Percentiles rank a stretch among this genome's conserved stretches.
These are phyloP conservation scores for Actinostola sp. DNA, from an alignment of 92 coral and sea anemone genomes.

Conservation along the genomic window DNA sequence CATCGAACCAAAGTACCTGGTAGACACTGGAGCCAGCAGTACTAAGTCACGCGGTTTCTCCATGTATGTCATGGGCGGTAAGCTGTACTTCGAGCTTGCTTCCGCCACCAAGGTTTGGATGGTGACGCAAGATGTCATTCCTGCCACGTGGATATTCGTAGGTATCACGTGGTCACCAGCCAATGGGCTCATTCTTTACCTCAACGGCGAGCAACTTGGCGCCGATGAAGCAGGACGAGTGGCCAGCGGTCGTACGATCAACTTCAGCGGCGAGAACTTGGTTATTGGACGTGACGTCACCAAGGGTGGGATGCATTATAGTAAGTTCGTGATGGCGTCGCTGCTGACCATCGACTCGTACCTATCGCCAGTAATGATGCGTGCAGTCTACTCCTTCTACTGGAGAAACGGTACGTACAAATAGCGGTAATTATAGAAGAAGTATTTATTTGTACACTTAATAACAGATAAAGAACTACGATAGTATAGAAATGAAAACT, in stretches of 20 bases:
- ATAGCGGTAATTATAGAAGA: neutral
- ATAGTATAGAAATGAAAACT: no score
- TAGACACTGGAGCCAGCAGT: constrained; percentile 89
- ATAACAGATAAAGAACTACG: no score
- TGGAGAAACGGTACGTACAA: constrained; percentile 79
- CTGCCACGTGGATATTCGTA: constrained; percentile 68
- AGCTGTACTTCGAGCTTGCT: constrained; percentile 65
- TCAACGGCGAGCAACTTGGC: constrained; percentile 46
- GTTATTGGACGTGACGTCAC: constrained; percentile 74
- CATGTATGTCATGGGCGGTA: constrained; percentile 70
- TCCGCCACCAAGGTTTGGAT: constrained; percentile 72
- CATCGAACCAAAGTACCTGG: constrained; percentile 63
- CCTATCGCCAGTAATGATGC: constrained; percentile 68
- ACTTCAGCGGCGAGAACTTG: constrained; percentile 63
- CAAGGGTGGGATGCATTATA: constrained; percentile 46
- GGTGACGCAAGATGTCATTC: constrained; percentile 48
- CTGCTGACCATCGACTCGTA: constrained; percentile 71
- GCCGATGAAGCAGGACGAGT: constrained; percentile 59
- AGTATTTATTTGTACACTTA: neutral
- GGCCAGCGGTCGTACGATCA: constrained; percentile 46
- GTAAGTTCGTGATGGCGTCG: constrained; percentile 76
- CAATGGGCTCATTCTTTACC: constrained; percentile 70
- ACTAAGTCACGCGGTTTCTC: constrained; percentile 76
- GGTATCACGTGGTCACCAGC: constrained; percentile 76
- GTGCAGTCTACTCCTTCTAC: constrained; percentile 71